A percentile compares a stretch with the other conserved stretches of the same genome.
These are phyloP conservation scores for Drosophila sordidula DNA, from an alignment of 2,888 invertebrate species.

Conservation along the genomic window DNA sequence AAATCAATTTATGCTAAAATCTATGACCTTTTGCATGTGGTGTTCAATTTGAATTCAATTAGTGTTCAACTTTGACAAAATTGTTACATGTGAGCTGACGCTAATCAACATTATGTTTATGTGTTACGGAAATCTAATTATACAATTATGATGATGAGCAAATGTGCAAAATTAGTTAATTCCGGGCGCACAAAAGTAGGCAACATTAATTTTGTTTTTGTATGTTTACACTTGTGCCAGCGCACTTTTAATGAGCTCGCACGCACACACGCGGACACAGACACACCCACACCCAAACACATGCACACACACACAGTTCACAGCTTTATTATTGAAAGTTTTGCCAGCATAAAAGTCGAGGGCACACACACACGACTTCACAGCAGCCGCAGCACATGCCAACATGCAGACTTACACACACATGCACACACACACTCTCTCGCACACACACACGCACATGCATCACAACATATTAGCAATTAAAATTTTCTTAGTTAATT, in stretches of 20 bases:
- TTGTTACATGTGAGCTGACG: constrained; percentile 3
- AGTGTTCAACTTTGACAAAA: neutral
- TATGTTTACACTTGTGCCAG: constrained; percentile 34
- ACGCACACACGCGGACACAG: constrained; percentile 20
- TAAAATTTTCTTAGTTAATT: constrained; percentile 85
- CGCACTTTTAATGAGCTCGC: constrained; percentile 73
- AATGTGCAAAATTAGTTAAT: constrained; percentile 68
- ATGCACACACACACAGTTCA: constrained; percentile 16
- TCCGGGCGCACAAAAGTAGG: constrained; percentile 73
- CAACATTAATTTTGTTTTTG: constrained; percentile 56
- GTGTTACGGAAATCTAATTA: constrained; percentile 55
- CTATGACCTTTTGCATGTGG: too few species aligned
- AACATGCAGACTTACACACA: constrained; percentile 36
- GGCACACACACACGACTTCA: constrained; percentile 25
- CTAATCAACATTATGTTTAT: constrained; percentile 43
- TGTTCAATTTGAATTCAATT: constrained; percentile 2
- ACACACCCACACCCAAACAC: constrained; percentile 1
- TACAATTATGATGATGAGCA: constrained; percentile 57
- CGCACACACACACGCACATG: constrained; percentile 55
- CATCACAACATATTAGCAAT: constrained; percentile 84
- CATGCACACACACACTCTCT: constrained; percentile 21
- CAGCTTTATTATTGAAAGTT: constrained; percentile 67
- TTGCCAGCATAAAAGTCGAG: constrained; percentile 49
- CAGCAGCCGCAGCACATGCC: constrained; percentile 65
- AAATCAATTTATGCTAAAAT: too few species aligned